Percentiles rank a stretch among this genome's conserved stretches.
Conservation (phyloP, 2,797 vertebrate species). For the Bufotes viridis region DNA sequence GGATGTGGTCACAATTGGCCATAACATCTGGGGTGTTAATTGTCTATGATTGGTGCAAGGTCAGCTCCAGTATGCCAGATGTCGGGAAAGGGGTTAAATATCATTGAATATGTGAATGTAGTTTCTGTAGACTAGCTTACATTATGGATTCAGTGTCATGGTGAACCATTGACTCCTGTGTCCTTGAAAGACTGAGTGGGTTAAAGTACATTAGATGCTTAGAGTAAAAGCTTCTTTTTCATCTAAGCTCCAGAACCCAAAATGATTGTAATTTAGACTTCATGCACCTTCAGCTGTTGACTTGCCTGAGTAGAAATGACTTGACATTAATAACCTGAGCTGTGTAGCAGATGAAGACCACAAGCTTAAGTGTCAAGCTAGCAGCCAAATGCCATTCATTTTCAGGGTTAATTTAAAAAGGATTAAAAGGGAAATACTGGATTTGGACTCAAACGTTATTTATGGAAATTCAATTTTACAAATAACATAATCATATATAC, state of each 20-base stretch:
- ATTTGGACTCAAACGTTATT: conserved; percentile 22
- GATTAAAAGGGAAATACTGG: conserved; percentile 21
- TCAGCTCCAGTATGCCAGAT: no score
- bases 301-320: conserved; percentile 52
- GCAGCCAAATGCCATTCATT: conserved; percentile 45
- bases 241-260: conserved; percentile 45
- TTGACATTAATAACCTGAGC: conserved; percentile 58
- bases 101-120: background rate
- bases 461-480: background rate
- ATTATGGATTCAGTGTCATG: background rate
- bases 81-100: background rate
- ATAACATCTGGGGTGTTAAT: no score
- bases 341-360: conserved; percentile 52
- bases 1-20: no score
- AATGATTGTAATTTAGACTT: conserved; percentile 57
- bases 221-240: conserved; percentile 46
- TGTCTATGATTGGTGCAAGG: no score
- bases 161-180: conserved; percentile 5
- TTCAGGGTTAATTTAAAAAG: conserved; percentile 40
- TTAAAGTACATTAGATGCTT: conserved; percentile 50
- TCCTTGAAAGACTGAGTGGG: conserved; percentile 37
- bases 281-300: conserved; percentile 49
- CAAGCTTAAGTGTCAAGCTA: conserved; percentile 53
- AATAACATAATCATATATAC: background rate
- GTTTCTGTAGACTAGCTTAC: background rate